Evolutionary conservation across 2,113 vertebrate species (phyloP), one percentile per base, ranked within the genome.

Genomic region (Phalacrocorax aristotelis): DNA sequence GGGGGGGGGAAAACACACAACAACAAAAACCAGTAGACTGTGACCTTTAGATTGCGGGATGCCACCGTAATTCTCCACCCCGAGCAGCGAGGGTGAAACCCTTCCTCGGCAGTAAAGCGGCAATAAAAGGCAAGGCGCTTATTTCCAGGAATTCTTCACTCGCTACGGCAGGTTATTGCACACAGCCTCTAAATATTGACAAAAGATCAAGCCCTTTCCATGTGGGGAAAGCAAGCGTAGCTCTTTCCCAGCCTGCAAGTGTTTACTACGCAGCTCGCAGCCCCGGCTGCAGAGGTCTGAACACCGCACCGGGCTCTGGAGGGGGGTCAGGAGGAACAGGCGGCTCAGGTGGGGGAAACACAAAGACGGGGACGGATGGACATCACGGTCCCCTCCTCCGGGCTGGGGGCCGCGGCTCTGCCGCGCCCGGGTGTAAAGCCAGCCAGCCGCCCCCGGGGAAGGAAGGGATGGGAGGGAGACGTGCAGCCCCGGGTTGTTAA

Each of bases 71-170:
- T 55, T 21, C 66, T 18, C 69, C 52, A 42, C 42, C 76, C 48
- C 48, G 57, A 61, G 64, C 87, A 14, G 15, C 11, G 83, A 34
- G 13, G 62, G 61, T 17, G 65, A 81, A 93, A 65, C 65, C 87
- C 82, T 36, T 79, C 57, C 85, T 38, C n/a, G 66, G 89, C 65
- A 46, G 32, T 62, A 80, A 72, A 75, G 71, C 62, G 52, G 66
- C 85, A 72, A 15, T 89, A 82, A 90, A 92, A 91, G 58, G 46
- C 91, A 70, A 52, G 58, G 60, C 72, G 42, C 78, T 81, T 58
- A 74, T 87, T 95, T 93, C 91, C 96, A 96, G 90, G 92, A 94
- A 93, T 90, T 85, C 92, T 79, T 44, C 84, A 26, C 89, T 92
- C 76, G 1, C 89, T 57, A 42, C 5, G 72, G 89, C 91, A 93